Conservation (phyloP, 1,140 invertebrate genomes). For the Rhyzopertha dominica region DNA sequence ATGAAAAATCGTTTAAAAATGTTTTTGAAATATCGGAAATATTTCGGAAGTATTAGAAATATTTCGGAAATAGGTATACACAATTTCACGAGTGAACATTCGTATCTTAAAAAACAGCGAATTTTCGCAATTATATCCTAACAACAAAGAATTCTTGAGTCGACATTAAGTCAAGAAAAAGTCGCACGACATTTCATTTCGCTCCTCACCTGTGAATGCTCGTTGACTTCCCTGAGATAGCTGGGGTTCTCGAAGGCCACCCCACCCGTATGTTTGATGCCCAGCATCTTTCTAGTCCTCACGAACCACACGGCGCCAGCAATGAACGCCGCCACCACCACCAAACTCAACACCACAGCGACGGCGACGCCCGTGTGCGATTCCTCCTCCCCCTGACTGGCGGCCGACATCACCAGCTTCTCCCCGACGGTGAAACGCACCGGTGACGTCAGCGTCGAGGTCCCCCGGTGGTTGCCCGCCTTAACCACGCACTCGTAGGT, state of each 20-base stretch:
- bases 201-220: conserved; percentile 61
- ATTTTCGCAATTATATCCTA: too few species aligned
- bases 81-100: too few species aligned
- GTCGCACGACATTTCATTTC: too few species aligned
- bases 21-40: too few species aligned
- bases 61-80: too few species aligned
- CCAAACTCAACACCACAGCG: conserved; percentile 59
- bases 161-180: too few species aligned
- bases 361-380: conserved; percentile 57
- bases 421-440: conserved; percentile 67
- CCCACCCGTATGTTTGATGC: conserved; percentile 55
- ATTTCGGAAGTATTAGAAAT: too few species aligned
- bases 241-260: conserved; percentile 83
- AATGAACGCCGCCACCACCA: conserved; percentile 59
- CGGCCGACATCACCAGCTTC: conserved; percentile 59
- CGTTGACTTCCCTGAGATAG: conserved; percentile 71
- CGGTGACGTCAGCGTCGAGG: conserved; percentile 65
- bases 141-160: too few species aligned
- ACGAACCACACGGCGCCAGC: conserved; percentile 61
- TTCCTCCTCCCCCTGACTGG: conserved; percentile 49
- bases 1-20: too few species aligned
- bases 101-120: too few species aligned
- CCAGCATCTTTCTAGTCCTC: conserved; percentile 55
- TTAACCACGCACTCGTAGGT: conserved; percentile 76
- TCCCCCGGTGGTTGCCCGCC: conserved; percentile 73